Base-by-base conservation (phyloP, 2,797 vertebrate genomes). In the Microctenopoma steveboyesi region DNA sequence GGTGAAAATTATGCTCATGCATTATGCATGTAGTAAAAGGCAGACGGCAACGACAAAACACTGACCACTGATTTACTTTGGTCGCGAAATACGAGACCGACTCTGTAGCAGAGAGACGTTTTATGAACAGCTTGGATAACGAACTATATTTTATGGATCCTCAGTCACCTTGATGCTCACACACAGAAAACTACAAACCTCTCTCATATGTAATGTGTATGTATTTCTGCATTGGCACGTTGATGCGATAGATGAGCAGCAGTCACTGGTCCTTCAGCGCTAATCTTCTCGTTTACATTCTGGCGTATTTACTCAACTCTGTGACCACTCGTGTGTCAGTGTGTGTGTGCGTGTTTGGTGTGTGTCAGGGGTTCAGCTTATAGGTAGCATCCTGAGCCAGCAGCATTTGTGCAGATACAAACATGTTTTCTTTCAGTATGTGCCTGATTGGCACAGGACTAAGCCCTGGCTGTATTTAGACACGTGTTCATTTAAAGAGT, bases 271-370 rank as follows among this genome's bases (percentile, higher is more conserved):
- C 54, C 33, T 30, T 14, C 12, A 15, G 49, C 30, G 10, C 54
- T 79, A 76, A 88, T 81, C 82, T 64, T 74, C 72, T 70, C 81
- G 74, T 84, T 78, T 83, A 83, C 79, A 79, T 76, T 50, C 2
- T 1, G 43, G 46, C 67, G 64, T 83, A 65, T 89, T 87, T 78
- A 76, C 63, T 72, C 64, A 71, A 74, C 64, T 79, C 3, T 0
- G 43, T 65, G 78, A 60, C 63, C 64, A 60, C 48, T 33, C 35
- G 60, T 55, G 69, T 58, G 33, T 64, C 47, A 60, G 45, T 65
- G 46, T 39, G 60, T 58, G 69, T 58, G 33, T 65, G 48, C 58
- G 45, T 65, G 46, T 49, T 37, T 2, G 62, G 25, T 42, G 12
- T 14, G 58, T 69, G 69, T 70, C 64, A 66, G n/a, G 12, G 30